Percentiles rank a stretch among this genome's conserved stretches.
phyloP scores from a whole-genome alignment of 30 jellyfish, hydroid and myxozoan genomes.

The Hydra vulgaris region DNA sequence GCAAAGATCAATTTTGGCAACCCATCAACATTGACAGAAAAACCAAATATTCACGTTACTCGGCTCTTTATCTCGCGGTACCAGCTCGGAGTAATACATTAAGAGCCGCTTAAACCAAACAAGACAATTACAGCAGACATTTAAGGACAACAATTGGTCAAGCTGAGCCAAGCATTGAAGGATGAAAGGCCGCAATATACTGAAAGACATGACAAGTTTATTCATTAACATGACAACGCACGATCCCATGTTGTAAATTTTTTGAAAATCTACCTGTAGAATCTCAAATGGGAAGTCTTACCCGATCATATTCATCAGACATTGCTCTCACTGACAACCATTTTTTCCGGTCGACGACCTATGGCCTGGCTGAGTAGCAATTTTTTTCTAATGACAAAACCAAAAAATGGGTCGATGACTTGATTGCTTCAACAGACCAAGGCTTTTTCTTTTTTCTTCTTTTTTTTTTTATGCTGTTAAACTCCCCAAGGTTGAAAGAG shows the following conservation, averaged over 20 bases:
- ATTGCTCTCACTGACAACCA: background rate
- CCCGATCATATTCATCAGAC: background rate
- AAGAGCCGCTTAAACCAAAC: no score
- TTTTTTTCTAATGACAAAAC: background rate
- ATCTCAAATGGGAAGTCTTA: background rate
- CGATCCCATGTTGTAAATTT: background rate
- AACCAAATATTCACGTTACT: background rate
- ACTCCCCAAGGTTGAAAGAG: no score
- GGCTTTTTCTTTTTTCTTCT: no score
- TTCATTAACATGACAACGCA: background rate
- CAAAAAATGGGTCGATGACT: background rate
- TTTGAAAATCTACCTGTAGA: background rate
- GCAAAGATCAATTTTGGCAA: background rate
- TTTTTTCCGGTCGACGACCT: background rate
- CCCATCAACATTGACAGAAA: background rate
- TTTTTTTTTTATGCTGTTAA: no score
- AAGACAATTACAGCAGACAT: no score
- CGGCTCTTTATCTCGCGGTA: background rate
- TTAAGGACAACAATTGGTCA: no score
- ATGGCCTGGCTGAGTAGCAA: background rate
- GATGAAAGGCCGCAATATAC: no score
- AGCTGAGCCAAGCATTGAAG: no score
- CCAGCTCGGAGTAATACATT: background rate
- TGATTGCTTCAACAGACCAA: background rate
- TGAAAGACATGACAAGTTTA: background rate